phyloP scores from a whole-genome alignment of 2,113 vertebrate genomes.

The Cranoglanis bouderius region DNA sequence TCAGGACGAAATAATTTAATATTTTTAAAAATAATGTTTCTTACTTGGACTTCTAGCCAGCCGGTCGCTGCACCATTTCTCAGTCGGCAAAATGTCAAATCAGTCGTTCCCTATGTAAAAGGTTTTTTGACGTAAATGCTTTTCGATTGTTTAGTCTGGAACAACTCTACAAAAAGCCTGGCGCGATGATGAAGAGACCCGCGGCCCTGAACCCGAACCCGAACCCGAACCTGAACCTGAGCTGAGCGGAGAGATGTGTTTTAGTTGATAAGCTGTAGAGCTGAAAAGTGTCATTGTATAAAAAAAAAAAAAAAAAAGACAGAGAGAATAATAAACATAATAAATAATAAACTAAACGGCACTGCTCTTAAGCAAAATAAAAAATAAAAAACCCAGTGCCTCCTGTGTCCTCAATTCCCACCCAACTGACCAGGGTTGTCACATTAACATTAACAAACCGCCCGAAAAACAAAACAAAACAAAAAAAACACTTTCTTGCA shows the following conservation, averaged over 20 bases:
- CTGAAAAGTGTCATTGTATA: too few relatives aligned
- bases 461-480: too few relatives aligned
- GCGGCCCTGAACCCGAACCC: not conserved
- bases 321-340: not conserved
- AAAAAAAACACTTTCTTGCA: not conserved
- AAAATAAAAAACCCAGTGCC: not conserved
- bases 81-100: not conserved
- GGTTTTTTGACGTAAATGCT: not conserved
- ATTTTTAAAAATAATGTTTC: not conserved
- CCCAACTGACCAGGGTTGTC: not conserved
- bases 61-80: not conserved
- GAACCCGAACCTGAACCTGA: not conserved
- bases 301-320: not conserved
- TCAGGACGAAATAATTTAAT: not conserved
- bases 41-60: not conserved
- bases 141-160: not conserved
- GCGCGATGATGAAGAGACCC: not conserved
- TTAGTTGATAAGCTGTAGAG: not conserved
- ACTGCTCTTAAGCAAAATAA: too few relatives aligned
- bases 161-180: not conserved
- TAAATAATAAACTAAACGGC: not conserved
- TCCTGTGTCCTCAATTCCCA: not conserved
- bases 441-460: slow-evolving; percentile 16
- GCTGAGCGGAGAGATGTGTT: not conserved
- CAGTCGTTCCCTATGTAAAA: not conserved